Evolutionary conservation across 1,140 invertebrate species (phyloP).

Genomic region (Chrysoperla carnea): DNA sequence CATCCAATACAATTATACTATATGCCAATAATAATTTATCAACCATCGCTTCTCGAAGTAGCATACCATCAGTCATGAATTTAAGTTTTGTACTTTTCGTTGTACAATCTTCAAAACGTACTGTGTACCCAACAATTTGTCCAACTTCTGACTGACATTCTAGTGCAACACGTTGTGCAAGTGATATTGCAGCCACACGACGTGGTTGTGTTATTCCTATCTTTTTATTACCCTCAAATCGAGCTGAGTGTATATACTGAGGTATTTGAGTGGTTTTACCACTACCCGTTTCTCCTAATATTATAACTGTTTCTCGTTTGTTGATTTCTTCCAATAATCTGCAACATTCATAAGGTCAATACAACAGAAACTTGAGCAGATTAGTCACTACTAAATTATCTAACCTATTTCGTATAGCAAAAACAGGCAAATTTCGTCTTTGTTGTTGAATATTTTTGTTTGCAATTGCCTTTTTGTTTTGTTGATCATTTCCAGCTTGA

Average conservation of each 20-base stretch:
- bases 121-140: constrained; percentile 69
- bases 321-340: constrained; percentile 35
- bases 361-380: not conserved
- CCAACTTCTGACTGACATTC: constrained; percentile 39
- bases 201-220: constrained; percentile 79
- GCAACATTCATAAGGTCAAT: not conserved
- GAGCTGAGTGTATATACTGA: constrained; percentile 47
- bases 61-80: constrained; percentile 90
- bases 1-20: constrained; percentile 81
- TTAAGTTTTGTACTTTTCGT: constrained; percentile 61
- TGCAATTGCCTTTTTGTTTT: not conserved
- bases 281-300: constrained; percentile 80
- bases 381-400: not conserved
- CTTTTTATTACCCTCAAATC: constrained; percentile 32
- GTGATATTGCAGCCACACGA: constrained; percentile 78
- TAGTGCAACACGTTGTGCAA: constrained; percentile 72
- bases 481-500: not conserved
- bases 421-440: not conserved
- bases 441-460: not conserved
- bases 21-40: constrained; percentile 58
- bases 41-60: constrained; percentile 71
- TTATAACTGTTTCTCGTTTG: constrained; percentile 41
- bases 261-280: constrained; percentile 88
- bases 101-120: constrained; percentile 81
- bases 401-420: not conserved